Evolutionary conservation across 2,797 vertebrate species (phyloP), one percentile per base, ranked within the genome.

Genomic region (Channallabes apus): DNA sequence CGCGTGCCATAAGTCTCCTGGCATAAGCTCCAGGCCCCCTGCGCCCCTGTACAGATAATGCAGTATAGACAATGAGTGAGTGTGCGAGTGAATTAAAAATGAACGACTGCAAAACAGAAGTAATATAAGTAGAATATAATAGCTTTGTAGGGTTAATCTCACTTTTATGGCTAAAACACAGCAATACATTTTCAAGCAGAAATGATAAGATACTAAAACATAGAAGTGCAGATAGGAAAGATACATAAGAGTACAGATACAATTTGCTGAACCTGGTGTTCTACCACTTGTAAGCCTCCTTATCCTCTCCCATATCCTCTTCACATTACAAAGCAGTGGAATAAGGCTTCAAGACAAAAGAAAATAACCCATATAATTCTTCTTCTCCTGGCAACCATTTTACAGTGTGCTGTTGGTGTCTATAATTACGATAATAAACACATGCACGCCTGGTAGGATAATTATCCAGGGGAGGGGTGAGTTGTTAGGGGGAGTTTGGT

Each of bases 341-440:
- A 51, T 4, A n/a, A 71, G 8, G 20, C 35, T 61, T 65, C 38
- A 54, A 7, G 41, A 61, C 7, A 27, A 11, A 24, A 59, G 32
- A 51, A 68, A 27, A 64, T 65, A 69, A 58, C 84, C 82, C 54
- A 32, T 80, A 67, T 51, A 15, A 54, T 84, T 83, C 14, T 61
- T 78, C 54, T 84, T 83, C 69, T 84, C 86, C 79, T 88, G 83
- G 75, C 86, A 87, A 85, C 85, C 85, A 82, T 38, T 79, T 86
- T 84, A 82, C 17, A 27, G 76, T 51, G 56, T 67, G 82, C 65
- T 79, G 62, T 84, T 51, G 9, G 76, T 84, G 78, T 78, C 41
- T 75, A 61, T 86, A 86, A 87, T 86, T 86, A 85, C 80, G 82
- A 84, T 86, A 89, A 88, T 85, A 29, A 85, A 82, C 82, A 80